Evolutionary conservation across 2,797 vertebrate genomes (phyloP), one percentile per base, ranked within the genome.

Genomic region (Acanthurus tractus): DNA sequence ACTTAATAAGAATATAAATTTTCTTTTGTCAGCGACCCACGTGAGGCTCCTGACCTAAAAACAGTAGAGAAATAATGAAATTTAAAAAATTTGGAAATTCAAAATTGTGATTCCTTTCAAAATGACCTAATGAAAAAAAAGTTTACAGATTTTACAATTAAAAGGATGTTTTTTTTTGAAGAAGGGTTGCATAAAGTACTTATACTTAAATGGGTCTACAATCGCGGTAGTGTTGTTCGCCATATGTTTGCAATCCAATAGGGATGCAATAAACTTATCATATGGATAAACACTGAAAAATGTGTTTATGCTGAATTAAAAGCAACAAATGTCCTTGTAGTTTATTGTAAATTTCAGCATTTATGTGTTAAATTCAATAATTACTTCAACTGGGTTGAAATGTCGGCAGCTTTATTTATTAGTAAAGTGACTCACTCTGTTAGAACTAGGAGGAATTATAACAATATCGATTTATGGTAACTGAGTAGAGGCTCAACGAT

Each of bases 391-490:
- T 4, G 6, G 50, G 23, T 38, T 45, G 29, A 52, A 81, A 67
- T 59, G 58, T 53, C 9, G n/a, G 23, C 42, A 77, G 36, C 53
- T 57, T 57, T 70, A 48, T 76, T 72, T 68, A 52, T 72, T 48
- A 62, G 53, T 61, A 20, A 63, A 74, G 52, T 56, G 42, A 81
- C 61, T 84, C 57, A 79, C 52, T 50, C 46, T 48, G 20, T 72
- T 52, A 7, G 61, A 81, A 40, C 62, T 20, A 56, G 2, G 23
- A 80, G 50, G 64, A 78, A 82, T 85, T 75, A 70, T 49, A 84
- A 81, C 67, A 64, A 45, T 76, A 82, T 72, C 0, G 58, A 87
- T 74, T 84, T 53, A 74, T 68, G 57, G 61, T 71, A 83, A 87
- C 70, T 25, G 45, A 74, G 76, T 48, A 56, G 67, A 79, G 74